These are phyloP conservation scores for Xestia xanthographa DNA, from an alignment of 2,888 invertebrate species.

Conservation along the genomic window DNA sequence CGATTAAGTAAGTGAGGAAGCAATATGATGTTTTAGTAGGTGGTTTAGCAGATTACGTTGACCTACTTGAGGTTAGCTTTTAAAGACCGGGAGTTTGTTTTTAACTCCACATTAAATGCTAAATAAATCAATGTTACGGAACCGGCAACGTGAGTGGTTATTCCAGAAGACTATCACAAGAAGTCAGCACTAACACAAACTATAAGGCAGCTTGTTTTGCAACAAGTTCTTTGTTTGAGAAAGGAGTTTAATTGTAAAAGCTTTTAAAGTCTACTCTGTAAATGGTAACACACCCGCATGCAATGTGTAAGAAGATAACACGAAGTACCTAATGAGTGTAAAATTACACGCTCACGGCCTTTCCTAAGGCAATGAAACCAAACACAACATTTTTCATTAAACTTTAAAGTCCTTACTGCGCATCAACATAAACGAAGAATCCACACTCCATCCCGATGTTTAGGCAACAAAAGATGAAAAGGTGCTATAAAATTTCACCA, in stretches of 20 bases:
- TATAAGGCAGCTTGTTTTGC: not conserved
- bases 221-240: not conserved
- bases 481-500: conserved; percentile 87
- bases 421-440: conserved; percentile 61
- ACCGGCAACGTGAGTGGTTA: not conserved
- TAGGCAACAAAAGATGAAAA: conserved; percentile 86
- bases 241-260: not conserved
- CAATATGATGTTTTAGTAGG: conserved; percentile 39
- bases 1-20: conserved; percentile 51
- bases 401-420: conserved; percentile 44
- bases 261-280: conserved; percentile 11
- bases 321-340: conserved; percentile 33
- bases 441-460: conserved; percentile 73
- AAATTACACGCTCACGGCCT: conserved; percentile 33
- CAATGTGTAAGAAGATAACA: conserved; percentile 15
- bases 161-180: not conserved
- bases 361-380: conserved; percentile 20
- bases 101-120: not conserved
- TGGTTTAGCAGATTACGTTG: conserved; percentile 46
- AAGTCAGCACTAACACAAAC: not conserved
- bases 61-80: conserved; percentile 49
- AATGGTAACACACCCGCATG: conserved; percentile 5
- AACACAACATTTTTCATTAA: conserved; percentile 53
- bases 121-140: not conserved
- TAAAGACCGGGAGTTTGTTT: conserved; percentile 42